Base-by-base conservation (phyloP, 2,113 vertebrate species). In the Hippocampus comes region DNA sequence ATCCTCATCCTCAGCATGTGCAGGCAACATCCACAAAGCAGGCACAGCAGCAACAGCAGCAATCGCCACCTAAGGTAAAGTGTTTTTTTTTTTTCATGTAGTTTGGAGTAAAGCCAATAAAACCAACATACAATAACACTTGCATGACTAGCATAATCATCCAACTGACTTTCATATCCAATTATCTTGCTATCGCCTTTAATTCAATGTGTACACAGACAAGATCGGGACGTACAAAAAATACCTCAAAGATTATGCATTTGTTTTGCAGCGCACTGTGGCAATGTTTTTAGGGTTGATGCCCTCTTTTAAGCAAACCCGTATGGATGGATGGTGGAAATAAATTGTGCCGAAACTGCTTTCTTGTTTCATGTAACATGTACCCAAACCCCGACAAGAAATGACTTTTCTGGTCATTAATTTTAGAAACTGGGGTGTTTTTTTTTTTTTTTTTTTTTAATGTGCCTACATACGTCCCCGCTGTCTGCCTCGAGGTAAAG, bases 21-120 rank as follows among this genome's bases (percentile, higher is more conserved):
- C 92, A 94, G 10, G 89, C 90, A 3, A 89, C 84, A 15, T 64
- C 91, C 78, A 90, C 67, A 90, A 97, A 95, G 27, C 95, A 93
- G 68, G 84, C 73, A 3, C 88, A 94, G 21, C 84, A 86, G n/a
- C 87, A 85, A 27, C 87, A 91, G 81, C 95, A 97, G 91, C 96
- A 95, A 65, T 99, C 97, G 0, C 96, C 97, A 60, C 97, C 96
- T 0, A 99, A 99, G 94, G 97, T 90, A 78, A 80, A 42, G 4
- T 5, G 51, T 67, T 23, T 42, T 2, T 57, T 14, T 11, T 46
- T 10, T 46, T 10, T 46, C 5, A 12, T 46, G 43, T 46, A 9
- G 43, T 46, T 10, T 46, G 43, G 43, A 9, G 43, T 10, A 12
- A 43, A 23, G 1, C 57, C 10, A 21, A 3, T 21, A 20, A 53